phyloP scores from a whole-genome alignment of 1,140 invertebrate genomes.

The Drosophila mayri region DNA sequence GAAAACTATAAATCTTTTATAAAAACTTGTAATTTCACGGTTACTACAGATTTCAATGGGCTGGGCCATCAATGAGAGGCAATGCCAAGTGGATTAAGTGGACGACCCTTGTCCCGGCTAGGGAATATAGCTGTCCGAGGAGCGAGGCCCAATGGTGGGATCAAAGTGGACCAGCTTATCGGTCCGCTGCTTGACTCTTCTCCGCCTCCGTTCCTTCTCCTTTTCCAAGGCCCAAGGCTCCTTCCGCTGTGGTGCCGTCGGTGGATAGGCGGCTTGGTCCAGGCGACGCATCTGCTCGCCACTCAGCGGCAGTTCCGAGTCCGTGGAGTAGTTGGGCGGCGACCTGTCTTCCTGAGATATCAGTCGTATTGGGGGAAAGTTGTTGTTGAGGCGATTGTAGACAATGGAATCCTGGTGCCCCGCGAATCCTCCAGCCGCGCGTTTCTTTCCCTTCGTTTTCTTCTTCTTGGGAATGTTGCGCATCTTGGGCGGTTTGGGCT shows the following conservation, averaged over 20 bases:
- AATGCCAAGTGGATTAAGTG: not conserved
- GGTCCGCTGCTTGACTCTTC: not conserved
- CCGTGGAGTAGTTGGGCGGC: not conserved
- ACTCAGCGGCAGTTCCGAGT: constrained; percentile 14
- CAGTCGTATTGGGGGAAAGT: not conserved
- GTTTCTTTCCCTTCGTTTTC: constrained; percentile 27
- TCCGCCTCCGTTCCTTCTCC: constrained; percentile 2
- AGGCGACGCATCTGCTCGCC: constrained; percentile 37
- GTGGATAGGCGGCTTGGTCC: constrained; percentile 44
- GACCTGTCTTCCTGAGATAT: not conserved
- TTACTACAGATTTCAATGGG: not conserved
- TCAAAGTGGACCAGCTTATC: constrained; percentile 18
- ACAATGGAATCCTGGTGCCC: constrained; percentile 1
- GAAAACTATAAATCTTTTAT: not conserved
- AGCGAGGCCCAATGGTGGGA: constrained; percentile 4
- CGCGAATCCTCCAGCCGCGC: constrained; percentile 31
- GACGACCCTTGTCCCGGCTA: not conserved
- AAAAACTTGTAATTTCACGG: constrained; percentile 35
- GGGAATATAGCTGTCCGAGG: constrained; percentile 3
- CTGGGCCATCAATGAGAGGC: not conserved
- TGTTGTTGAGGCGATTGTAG: constrained; percentile 8
- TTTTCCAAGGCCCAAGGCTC: constrained; percentile 22
- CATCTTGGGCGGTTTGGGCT: constrained; percentile 55
- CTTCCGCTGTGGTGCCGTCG: constrained; percentile 15
- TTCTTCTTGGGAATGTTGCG: constrained; percentile 44